Evolutionary conservation across 2,113 vertebrate genomes (phyloP).

Genomic region (Notarius lentiginosus): DNA sequence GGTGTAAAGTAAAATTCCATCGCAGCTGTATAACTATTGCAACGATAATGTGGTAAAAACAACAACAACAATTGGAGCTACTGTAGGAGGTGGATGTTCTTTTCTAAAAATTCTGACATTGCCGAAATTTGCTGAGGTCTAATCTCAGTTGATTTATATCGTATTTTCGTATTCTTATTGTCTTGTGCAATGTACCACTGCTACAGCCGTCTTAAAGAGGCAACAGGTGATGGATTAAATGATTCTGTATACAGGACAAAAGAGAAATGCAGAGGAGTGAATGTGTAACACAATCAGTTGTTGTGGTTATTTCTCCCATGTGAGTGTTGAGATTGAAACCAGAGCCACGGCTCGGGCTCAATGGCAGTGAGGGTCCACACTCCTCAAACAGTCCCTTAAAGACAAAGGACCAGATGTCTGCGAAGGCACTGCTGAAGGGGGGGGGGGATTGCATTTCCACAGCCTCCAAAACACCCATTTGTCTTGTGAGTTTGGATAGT

Average conservation of each 20-base stretch:
- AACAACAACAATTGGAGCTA: background rate
- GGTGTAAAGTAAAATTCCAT: background rate
- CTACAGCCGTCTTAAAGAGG: background rate
- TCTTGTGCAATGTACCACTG: background rate
- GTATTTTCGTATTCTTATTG: background rate
- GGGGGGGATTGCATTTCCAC: slow-evolving; percentile 11
- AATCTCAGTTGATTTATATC: background rate
- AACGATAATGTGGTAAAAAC: background rate
- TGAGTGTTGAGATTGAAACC: slow-evolving; percentile 62
- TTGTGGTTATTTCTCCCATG: slow-evolving; percentile 50
- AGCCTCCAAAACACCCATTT: slow-evolving; percentile 24
- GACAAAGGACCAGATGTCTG: slow-evolving; percentile 55
- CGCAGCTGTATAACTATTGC: background rate
- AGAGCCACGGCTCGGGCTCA: slow-evolving; percentile 48
- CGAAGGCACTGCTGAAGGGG: background rate
- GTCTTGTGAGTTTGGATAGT: slow-evolving; percentile 32
- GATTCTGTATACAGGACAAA: slow-evolving; percentile 1
- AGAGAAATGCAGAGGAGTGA: slow-evolving; percentile 15
- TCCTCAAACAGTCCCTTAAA: slow-evolving; percentile 25
- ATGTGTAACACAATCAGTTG: slow-evolving; percentile 53
- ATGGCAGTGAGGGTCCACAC: slow-evolving; percentile 17
- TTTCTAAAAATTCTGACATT: background rate
- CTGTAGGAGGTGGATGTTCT: background rate
- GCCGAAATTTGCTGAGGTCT: background rate
- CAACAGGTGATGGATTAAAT: slow-evolving; percentile 38